Evolutionary conservation across 2,888 invertebrate genomes (phyloP).

Genomic region (Acrobasis repandana): DNA sequence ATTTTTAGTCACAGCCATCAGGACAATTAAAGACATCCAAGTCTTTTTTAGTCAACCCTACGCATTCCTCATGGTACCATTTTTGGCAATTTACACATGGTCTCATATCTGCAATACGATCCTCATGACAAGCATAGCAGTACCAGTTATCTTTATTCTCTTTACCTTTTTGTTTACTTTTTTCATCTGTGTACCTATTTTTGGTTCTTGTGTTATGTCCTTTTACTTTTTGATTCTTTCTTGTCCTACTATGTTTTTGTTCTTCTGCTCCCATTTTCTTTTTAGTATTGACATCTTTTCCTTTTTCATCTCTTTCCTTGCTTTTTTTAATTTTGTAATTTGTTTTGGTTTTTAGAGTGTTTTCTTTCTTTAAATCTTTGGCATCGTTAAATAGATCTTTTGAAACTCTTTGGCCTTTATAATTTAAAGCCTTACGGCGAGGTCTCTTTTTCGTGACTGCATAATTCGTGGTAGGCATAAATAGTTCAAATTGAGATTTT

Average conservation of each 20-base stretch:
- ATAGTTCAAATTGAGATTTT: slow-evolving; percentile 17
- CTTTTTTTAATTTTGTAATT: slow-evolving; percentile 1
- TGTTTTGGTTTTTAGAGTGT: slow-evolving; percentile 7
- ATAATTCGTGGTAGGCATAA: slow-evolving; percentile 14
- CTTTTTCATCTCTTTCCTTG: slow-evolving; percentile 8
- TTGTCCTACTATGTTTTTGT: background rate
- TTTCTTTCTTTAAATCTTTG: slow-evolving; percentile 13
- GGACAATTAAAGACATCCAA: background rate
- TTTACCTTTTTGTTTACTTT: background rate
- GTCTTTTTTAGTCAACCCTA: background rate
- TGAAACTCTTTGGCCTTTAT: slow-evolving; percentile 7
- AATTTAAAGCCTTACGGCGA: slow-evolving; percentile 12
- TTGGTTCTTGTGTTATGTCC: background rate
- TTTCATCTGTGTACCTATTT: background rate
- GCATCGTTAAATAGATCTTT: slow-evolving; percentile 2
- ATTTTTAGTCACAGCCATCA: slow-evolving; percentile 5
- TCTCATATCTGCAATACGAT: background rate
- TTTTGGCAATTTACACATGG: background rate
- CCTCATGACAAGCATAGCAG: slow-evolving; percentile 3
- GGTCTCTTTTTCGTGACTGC: slow-evolving; percentile 15
- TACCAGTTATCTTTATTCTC: slow-evolving; percentile 1
- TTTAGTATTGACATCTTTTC: slow-evolving; percentile 8
- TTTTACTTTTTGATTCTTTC: background rate
- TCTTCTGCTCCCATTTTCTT: background rate
- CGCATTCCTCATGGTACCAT: slow-evolving; percentile 8